Evolutionary conservation across 2,797 vertebrate species (phyloP), one percentile per base, ranked within the genome.

Genomic region (Gobio occitaniae): DNA sequence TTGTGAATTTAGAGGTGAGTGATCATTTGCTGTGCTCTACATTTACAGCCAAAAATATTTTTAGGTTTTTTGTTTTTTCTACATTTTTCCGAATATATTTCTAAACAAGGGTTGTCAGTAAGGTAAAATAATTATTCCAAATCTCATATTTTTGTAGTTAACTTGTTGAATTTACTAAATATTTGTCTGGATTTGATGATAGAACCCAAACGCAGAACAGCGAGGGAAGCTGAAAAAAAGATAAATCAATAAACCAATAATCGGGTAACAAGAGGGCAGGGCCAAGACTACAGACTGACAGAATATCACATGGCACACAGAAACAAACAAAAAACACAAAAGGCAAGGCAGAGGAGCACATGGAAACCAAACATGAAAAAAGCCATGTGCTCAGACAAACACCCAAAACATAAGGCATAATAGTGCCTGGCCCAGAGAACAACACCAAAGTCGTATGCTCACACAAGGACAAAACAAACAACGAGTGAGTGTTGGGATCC

Each of bases 1-100:
- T 99, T 90, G 97, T 99, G 92, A 99, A 99, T 90, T 92, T 99
- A 63, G 98, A 99, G 97, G 98, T 98, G 92, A 92, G 94, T 86
- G 44, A 11, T 9, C 17, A 32, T 9, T 3, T 15, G 19, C 54
- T 32, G 36, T 66, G 6, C 29, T 65, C 15, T 16, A 16, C 59
- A 19, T 74, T 32, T 71, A 16, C 21, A 44, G 11, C 11, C 21
- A 4, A 12, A 63, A 29, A 25, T 72, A 47, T 29, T 48, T 38
- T 44, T 54, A 1, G 25, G 1, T n/a, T 41, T 77, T 29, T 2
- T 2, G 0, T 63, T 25, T 56, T 3, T 11, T 56, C 1, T 25
- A 19, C 0, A 0, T 61, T 61, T 61, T 61, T n/a, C 56, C 2
- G 54, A 1, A 12, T 61, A 25, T 12, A 25, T 61, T 25, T 61